Conservation (phyloP, 2,113 vertebrate genomes). For the Axis porcinus region DNA sequence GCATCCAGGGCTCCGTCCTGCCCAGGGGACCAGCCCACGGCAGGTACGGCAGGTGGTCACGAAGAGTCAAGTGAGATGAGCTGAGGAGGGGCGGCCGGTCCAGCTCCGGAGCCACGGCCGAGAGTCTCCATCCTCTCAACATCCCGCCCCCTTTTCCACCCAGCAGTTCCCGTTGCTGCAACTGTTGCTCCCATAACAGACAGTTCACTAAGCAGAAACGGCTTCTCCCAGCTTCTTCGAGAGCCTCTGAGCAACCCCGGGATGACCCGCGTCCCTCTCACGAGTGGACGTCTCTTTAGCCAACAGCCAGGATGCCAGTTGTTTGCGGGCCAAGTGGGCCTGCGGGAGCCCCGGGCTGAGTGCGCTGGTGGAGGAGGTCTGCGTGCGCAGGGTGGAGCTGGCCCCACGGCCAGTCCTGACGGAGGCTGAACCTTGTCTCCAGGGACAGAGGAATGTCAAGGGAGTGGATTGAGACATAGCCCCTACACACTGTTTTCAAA, state of each 20-base stretch:
- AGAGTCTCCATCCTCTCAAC: background rate
- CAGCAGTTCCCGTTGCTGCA: background rate
- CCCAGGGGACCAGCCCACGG: too few relatives aligned
- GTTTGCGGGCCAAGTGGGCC: accelerated
- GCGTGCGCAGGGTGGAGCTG: accelerated
- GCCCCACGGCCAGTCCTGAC: accelerated
- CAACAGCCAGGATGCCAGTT: background rate
- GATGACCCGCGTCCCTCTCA: accelerated
- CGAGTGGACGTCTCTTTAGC: accelerated
- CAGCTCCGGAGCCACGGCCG: accelerated
- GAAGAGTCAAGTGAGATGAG: background rate
- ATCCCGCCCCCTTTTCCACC: too few relatives aligned
- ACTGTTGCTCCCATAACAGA: background rate
- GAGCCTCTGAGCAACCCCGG: background rate
- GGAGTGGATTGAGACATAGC: accelerated
- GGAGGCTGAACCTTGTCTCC: accelerated
- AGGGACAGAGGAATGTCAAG: background rate
- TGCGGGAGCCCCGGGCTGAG: background rate
- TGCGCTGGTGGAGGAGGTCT: background rate
- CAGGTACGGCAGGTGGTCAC: accelerated
- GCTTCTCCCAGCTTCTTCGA: background rate
- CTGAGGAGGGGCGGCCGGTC: accelerated
- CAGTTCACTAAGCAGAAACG: background rate
- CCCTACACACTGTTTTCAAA: background rate
- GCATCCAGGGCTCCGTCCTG: background rate